Base-by-base conservation (phyloP, 2,113 vertebrate species). In the Cavia aperea region DNA sequence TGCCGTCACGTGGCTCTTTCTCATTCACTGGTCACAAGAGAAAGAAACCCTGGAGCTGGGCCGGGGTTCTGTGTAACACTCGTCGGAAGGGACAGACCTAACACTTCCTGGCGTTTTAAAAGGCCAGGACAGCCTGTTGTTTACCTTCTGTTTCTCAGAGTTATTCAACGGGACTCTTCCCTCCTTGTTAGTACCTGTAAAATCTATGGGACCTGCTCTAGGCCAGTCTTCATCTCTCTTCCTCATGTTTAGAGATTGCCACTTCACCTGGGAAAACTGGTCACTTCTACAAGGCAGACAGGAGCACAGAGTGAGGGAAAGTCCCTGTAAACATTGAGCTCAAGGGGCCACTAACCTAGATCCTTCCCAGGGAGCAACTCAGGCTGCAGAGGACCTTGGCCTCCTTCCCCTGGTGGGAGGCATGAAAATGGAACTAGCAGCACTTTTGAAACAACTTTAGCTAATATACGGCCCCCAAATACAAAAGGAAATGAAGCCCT, bases 401-500 rank as follows among this genome's bases (percentile, higher is more conserved):
- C 66, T 79, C 77, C 68, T 82, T 91, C 70, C 65, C 7, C 9
- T 66, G 39, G 29, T 66, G 88, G 54, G 73, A 68, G 49, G 81
- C 56, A 46, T 36, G 13, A 49, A 95, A 94, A 92, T 88, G 68
- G 51, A 94, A 84, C 79, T 90, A 29, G 86, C 85, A 58, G 77
- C 88, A 95, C 63, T 33, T 94, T 79, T 93, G 51, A 96, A 95
- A 72, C 78, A 94, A 93, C 58, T 73, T 70, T 75, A 72, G 62
- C 75, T 90, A 91, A 86, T 86, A 51, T 90, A 87, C 31, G 86
- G 73, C 79, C 60, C 43, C 43, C 62, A 84, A 72, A 75, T 90
- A 58, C 58, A 94, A 68, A 94, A 86, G 85, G 83, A 94, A 95
- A 88, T 84, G 88, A 94, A 94, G 70, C 26, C 79, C 58, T 91